Evolutionary conservation across 2,113 vertebrate species (phyloP).

Genomic region (Bungarus multicinctus): DNA sequence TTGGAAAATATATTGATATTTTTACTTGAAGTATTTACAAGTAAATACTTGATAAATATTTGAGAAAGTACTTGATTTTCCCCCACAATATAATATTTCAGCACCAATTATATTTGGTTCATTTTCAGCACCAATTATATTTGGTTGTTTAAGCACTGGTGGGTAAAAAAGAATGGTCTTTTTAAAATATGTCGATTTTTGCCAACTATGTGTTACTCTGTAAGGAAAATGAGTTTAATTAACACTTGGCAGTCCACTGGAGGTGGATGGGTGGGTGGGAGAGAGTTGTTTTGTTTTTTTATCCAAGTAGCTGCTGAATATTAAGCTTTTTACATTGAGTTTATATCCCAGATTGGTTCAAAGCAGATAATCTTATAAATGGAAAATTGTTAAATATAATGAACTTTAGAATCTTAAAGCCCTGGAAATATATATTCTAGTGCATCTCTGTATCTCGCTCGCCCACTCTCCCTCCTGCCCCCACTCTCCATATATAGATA

Average conservation of each 20-base stretch:
- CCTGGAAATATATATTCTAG: not conserved
- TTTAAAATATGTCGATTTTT: not conserved
- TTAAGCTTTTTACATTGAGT: not conserved
- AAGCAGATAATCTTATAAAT: not conserved
- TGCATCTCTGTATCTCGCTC: not conserved
- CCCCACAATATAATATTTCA: not conserved
- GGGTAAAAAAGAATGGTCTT: not conserved
- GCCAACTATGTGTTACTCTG: not conserved
- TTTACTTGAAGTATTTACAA: too few species aligned
- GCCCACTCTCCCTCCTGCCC: rapidly evolving
- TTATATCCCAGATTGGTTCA: not conserved
- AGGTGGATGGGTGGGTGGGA: not conserved
- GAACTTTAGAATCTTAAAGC: not conserved
- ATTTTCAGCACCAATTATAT: not conserved
- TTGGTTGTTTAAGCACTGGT: not conserved
- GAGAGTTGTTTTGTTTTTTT: not conserved
- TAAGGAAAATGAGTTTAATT: not conserved
- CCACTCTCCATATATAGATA: too few species aligned
- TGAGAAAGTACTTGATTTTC: not conserved
- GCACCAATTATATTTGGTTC: not conserved
- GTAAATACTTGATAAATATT: too few species aligned
- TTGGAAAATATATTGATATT: too few species aligned
- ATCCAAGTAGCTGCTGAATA: not conserved
- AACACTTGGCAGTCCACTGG: not conserved
- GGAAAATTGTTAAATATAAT: not conserved